Conservation (phyloP, 2,797 vertebrate species). For the Fratercula arctica region DNA sequence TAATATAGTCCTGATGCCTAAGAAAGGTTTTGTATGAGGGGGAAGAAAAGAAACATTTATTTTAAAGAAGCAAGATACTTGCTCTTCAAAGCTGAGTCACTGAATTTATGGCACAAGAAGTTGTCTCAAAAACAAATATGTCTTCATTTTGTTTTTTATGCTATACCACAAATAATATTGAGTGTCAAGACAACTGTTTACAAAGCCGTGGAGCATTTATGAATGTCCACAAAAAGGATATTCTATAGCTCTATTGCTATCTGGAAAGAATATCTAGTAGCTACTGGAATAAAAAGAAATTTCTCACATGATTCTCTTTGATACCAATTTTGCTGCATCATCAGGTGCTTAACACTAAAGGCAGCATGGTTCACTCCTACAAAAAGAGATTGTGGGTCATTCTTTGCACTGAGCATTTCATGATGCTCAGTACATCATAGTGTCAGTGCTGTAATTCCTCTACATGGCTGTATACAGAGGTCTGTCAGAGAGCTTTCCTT, state of each 20-base stretch:
- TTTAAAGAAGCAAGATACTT: neutral
- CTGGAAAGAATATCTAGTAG: neutral
- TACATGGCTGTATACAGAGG: neutral
- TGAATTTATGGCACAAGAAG: conserved; percentile 5
- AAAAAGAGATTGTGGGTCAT: neutral
- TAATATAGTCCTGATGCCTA: neutral
- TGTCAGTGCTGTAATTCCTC: neutral
- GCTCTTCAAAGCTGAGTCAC: neutral
- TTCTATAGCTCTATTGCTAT: neutral
- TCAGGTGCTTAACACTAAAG: neutral
- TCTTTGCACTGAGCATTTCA: neutral
- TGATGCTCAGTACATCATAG: neutral
- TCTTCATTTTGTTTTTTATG: neutral
- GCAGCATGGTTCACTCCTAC: neutral
- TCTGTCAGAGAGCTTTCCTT: neutral
- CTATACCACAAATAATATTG: neutral
- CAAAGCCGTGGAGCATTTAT: neutral
- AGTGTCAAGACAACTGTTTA: neutral
- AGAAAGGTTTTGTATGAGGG: neutral
- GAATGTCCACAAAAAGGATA: neutral
- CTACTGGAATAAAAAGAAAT: neutral
- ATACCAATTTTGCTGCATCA: neutral
- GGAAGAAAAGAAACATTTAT: neutral
- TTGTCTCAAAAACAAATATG: neutral
- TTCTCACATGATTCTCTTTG: neutral